Evolutionary conservation across 2,113 vertebrate genomes (phyloP).

Genomic region (Petaurus breviceps): DNA sequence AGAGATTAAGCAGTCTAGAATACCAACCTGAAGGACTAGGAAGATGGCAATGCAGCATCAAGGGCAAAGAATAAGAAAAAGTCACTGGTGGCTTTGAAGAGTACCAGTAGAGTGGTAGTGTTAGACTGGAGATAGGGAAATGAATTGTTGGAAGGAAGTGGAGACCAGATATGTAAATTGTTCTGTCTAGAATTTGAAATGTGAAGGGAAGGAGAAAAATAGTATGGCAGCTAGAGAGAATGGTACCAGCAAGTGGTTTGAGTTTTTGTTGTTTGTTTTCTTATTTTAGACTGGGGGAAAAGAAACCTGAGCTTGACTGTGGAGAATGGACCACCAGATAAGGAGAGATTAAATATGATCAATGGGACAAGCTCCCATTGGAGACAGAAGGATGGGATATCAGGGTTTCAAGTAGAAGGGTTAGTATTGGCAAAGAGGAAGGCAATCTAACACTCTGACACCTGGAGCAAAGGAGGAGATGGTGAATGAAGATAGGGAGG

Average conservation of each 20-base stretch:
- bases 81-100: no score
- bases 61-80: background rate
- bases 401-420: background rate
- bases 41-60: background rate
- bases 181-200: background rate
- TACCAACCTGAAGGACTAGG: no score
- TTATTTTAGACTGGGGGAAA: background rate
- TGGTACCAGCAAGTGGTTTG: background rate
- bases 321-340: background rate
- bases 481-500: background rate
- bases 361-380: background rate
- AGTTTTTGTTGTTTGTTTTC: background rate
- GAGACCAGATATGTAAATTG: background rate
- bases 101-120: background rate
- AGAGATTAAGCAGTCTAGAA: no score
- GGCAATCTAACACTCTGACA: background rate
- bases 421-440: background rate
- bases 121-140: background rate
- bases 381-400: background rate
- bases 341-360: background rate
- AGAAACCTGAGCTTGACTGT: background rate
- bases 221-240: background rate
- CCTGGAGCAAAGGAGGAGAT: background rate
- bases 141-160: background rate
- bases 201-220: background rate